phyloP scores from a whole-genome alignment of 2,888 invertebrate genomes.

The Brachyptera putata region DNA sequence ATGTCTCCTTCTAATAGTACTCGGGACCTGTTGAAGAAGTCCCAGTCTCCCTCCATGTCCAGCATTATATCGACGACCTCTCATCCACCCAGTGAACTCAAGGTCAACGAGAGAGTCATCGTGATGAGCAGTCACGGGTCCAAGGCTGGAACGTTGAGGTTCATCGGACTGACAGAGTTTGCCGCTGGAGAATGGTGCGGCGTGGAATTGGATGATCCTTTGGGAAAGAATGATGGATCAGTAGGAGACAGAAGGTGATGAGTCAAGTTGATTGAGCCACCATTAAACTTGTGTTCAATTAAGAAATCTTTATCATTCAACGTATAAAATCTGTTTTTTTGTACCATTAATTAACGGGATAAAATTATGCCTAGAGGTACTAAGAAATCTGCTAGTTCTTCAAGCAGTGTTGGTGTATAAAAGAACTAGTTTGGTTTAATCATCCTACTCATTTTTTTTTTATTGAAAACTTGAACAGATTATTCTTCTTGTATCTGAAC shows the following conservation, averaged over 20 bases:
- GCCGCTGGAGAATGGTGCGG: slow-evolving; percentile 94
- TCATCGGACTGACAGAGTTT: slow-evolving; percentile 84
- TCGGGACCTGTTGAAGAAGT: slow-evolving; percentile 37
- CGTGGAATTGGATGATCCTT: slow-evolving; percentile 87
- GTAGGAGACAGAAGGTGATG: slow-evolving; percentile 83
- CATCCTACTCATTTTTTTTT: no score
- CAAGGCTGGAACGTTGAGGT: slow-evolving; percentile 82
- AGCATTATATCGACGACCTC: slow-evolving; percentile 18
- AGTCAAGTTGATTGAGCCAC: no score
- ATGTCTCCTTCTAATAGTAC: slow-evolving; percentile 43
- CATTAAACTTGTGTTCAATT: no score
- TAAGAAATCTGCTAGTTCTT: no score
- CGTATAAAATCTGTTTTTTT: no score
- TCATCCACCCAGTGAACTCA: slow-evolving; percentile 55
- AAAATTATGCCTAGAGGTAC: no score
- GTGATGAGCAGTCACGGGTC: slow-evolving; percentile 78
- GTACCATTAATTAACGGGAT: no score
- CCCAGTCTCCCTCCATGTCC: slow-evolving; percentile 22
- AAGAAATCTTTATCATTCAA: no score
- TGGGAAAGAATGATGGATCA: slow-evolving; percentile 94
- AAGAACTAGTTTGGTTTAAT: no score
- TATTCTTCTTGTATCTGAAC: no score
- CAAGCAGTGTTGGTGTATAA: no score
- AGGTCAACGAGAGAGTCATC: slow-evolving; percentile 87
- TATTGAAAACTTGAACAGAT: no score